These are phyloP conservation scores for Agonopterix heracliana DNA, from an alignment of 2,888 invertebrate species.

Conservation along the genomic window DNA sequence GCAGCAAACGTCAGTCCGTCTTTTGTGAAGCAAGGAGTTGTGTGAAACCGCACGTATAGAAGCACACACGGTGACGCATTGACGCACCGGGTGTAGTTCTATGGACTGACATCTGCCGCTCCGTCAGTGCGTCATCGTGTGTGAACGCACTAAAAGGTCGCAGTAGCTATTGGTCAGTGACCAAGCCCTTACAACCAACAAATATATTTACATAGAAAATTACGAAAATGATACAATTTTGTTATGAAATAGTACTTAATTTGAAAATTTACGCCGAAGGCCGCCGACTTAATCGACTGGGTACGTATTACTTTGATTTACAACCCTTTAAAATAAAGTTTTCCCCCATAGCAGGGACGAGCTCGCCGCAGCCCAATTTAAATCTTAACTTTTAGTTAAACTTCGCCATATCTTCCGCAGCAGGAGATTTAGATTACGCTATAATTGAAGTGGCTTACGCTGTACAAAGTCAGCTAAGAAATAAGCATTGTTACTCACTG, in stretches of 20 bases:
- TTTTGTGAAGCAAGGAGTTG: too few species aligned
- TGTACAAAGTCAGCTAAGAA: conserved; percentile 10
- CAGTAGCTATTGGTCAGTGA: too few species aligned
- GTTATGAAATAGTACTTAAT: not conserved
- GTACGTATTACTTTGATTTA: conserved; percentile 63
- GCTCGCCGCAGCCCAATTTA: conserved; percentile 51
- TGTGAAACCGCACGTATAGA: too few species aligned
- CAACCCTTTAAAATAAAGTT: conserved; percentile 59
- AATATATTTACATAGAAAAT: too few species aligned
- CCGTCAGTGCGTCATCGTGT: too few species aligned
- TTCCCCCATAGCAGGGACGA: conserved; percentile 31
- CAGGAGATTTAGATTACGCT: conserved; percentile 49
- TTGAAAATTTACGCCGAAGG: conserved; percentile 1
- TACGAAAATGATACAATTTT: not conserved
- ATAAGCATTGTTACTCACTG: conserved; percentile 13
- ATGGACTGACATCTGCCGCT: too few species aligned
- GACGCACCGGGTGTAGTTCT: too few species aligned
- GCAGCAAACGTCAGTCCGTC: too few species aligned
- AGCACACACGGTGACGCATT: too few species aligned
- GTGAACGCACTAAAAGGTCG: too few species aligned
- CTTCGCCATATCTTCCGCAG: conserved; percentile 52
- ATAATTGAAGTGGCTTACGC: conserved; percentile 24
- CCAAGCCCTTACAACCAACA: too few species aligned
- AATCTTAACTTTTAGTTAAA: conserved; percentile 62
- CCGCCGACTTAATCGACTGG: conserved; percentile 48